Evolutionary conservation across 1,140 invertebrate genomes (phyloP), one percentile per base, ranked within the genome.

Genomic region (Halyomorpha halys): DNA sequence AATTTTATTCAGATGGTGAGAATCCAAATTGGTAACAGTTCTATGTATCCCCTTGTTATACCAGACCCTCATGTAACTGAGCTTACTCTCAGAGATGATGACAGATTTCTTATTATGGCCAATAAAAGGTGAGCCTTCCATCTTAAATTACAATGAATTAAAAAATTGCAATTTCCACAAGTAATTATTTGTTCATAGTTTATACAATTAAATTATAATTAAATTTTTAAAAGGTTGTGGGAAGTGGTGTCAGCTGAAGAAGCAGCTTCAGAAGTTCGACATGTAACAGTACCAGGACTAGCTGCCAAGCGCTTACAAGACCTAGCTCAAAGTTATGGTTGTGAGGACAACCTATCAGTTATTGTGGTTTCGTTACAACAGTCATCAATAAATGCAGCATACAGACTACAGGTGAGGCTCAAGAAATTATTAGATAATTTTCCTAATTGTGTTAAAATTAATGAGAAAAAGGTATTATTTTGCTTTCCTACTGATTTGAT

Each of bases 231-330:
- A 62, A 73, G 84, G 68, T 72, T 90, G 27, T 91, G 89, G 87
- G 82, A 86, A 45, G 85, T 86, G 3, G 77, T 91, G 64, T 85
- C 79, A 63, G 78, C 87, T 13, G 82, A 87, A 63, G 84, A 86
- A 61, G 86, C 87, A 1, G 82, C 88, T 2, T 78, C 83, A 11
- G 88, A 91, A 76, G 83, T 87, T 2, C 80, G 83, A 68, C 81
- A 83, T 15, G 84, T 87, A 72, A 81, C 82, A 13, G 89, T 85
- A 74, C 83, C 86, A 9, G 84, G 88, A 63, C 71, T 90, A 54
- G 87, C 87, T 4, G 88, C 88, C 0, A 91, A 90, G 72, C 77
- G 87, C 47, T 75, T 91, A 25, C 85, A 90, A 72, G 87, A 91
- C 74, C 75, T 90, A 34, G 86, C 86, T 3, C 88, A 91, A 74